A percentile compares a stretch with the other conserved stretches of the same genome.
phyloP scores from a whole-genome alignment of 2,797 vertebrate genomes.

The Leptodactylus fallax region DNA sequence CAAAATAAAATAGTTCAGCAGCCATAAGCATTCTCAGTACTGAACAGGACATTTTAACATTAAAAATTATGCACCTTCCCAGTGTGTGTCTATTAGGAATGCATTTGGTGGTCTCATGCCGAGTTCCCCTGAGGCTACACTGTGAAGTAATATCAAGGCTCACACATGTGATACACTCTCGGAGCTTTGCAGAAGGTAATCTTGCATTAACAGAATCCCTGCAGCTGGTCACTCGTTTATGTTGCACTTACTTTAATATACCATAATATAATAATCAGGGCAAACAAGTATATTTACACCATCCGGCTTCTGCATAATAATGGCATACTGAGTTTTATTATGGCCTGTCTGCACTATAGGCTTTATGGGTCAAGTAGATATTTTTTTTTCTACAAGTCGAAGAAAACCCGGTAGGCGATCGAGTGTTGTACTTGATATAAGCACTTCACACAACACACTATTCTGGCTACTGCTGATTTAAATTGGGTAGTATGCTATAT shows the following conservation, averaged over 20 bases:
- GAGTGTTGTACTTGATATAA: conserved; percentile 49
- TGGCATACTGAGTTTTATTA: conserved; percentile 34
- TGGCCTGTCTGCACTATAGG: conserved; percentile 9
- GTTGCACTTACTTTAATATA: conserved; percentile 43
- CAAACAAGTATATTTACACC: conserved; percentile 54
- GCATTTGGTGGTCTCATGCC: conserved; percentile 45
- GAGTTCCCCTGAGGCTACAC: conserved; percentile 47
- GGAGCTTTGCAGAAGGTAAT: conserved; percentile 49
- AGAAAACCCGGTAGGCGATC: conserved; percentile 36
- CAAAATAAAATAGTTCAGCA: not conserved
- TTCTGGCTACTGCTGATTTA: conserved; percentile 37
- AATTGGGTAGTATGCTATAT: conserved; percentile 23
- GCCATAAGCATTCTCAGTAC: not conserved
- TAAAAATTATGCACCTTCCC: conserved; percentile 49
- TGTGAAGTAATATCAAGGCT: conserved; percentile 57
- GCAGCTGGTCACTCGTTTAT: conserved; percentile 31
- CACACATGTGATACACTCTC: conserved; percentile 46
- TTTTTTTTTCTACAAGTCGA: conserved; percentile 1
- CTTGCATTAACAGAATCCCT: conserved; percentile 51
- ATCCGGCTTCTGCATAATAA: conserved; percentile 30
- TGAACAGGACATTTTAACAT: conserved; percentile 46
- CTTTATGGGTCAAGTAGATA: conserved; percentile 53
- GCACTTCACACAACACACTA: conserved; percentile 11
- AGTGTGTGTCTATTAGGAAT: conserved; percentile 53
- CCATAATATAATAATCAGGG: conserved; percentile 43